Percentiles rank a stretch among this genome's conserved stretches.
Evolutionary conservation across 2,888 invertebrate genomes (phyloP).

Genomic region (Meta bourneti): DNA sequence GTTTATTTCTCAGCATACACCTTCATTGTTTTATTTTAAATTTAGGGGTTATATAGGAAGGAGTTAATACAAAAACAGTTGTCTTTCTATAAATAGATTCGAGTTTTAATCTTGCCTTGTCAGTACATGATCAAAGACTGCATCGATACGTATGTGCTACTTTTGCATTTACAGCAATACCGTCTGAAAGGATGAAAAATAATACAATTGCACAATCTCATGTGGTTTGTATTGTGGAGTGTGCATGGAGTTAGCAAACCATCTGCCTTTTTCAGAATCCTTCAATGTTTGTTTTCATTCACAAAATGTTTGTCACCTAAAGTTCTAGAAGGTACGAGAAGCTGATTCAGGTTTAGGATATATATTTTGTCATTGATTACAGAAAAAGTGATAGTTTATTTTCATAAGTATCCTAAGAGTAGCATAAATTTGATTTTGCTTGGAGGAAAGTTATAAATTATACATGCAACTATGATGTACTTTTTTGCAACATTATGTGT

Average conservation of each 20-base stretch:
- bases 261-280: slow-evolving; percentile 60
- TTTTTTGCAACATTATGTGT: neutral
- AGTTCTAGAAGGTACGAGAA: neutral
- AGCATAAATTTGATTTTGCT: too few species aligned
- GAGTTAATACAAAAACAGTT: too few species aligned
- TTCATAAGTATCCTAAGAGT: too few species aligned
- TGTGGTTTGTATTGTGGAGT: slow-evolving; percentile 60
- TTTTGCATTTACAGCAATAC: slow-evolving; percentile 73
- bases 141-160: slow-evolving; percentile 66
- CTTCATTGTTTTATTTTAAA: too few species aligned
- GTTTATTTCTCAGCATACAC: too few species aligned
- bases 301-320: neutral
- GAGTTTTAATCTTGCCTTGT: slow-evolving; percentile 29
- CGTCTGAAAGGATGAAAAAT: slow-evolving; percentile 47
- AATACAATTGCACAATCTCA: slow-evolving; percentile 71
- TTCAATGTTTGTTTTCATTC: slow-evolving; percentile 9
- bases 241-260: slow-evolving; percentile 51
- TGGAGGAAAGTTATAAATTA: too few species aligned
- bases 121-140: slow-evolving; percentile 25
- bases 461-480: neutral
- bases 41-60: too few species aligned
- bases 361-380: too few species aligned
- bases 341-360: neutral
- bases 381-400: too few species aligned
- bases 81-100: too few species aligned